These are phyloP conservation scores for Aphodius granarius DNA, from an alignment of 2,888 invertebrate genomes.

Conservation along the genomic window DNA sequence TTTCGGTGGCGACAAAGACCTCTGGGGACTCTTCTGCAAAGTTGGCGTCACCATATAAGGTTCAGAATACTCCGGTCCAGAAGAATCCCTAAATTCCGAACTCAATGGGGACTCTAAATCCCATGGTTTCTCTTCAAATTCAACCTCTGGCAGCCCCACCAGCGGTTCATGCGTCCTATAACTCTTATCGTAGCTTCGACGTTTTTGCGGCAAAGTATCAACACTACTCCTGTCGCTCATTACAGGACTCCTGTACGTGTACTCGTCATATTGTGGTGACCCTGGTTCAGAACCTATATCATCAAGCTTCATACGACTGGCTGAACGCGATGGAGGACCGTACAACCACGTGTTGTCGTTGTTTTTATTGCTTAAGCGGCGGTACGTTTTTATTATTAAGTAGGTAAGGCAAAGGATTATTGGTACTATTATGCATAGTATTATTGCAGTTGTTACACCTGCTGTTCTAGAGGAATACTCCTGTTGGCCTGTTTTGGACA, in stretches of 20 bases:
- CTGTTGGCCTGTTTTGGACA: constrained; percentile 66
- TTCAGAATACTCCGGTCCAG: constrained; percentile 20
- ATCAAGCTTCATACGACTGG: constrained; percentile 36
- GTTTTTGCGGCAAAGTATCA: constrained; percentile 57
- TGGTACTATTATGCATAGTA: constrained; percentile 76
- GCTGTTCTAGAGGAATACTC: constrained; percentile 78
- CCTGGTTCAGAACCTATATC: constrained; percentile 32
- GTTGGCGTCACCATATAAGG: constrained; percentile 10
- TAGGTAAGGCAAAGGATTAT: constrained; percentile 65
- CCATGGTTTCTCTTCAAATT: constrained; percentile 81
- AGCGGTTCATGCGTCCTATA: constrained; percentile 86
- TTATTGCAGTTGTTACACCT: constrained; percentile 76
- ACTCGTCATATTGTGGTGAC: constrained; percentile 38
- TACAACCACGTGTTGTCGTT: constrained; percentile 47
- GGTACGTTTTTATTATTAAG: constrained; percentile 64
- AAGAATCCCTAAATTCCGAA: constrained; percentile 26
- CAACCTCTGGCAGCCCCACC: constrained; percentile 68
- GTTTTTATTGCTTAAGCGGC: constrained; percentile 48
- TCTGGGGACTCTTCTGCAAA: background rate
- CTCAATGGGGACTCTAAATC: constrained; percentile 61
- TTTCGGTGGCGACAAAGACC: constrained; percentile 4
- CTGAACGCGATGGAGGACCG: constrained; percentile 37
- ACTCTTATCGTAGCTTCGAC: constrained; percentile 76
- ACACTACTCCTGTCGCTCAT: constrained; percentile 40
- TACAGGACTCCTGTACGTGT: constrained; percentile 41